phyloP scores from a whole-genome alignment of 2,888 invertebrate species.

The Prenolepis imparis region DNA sequence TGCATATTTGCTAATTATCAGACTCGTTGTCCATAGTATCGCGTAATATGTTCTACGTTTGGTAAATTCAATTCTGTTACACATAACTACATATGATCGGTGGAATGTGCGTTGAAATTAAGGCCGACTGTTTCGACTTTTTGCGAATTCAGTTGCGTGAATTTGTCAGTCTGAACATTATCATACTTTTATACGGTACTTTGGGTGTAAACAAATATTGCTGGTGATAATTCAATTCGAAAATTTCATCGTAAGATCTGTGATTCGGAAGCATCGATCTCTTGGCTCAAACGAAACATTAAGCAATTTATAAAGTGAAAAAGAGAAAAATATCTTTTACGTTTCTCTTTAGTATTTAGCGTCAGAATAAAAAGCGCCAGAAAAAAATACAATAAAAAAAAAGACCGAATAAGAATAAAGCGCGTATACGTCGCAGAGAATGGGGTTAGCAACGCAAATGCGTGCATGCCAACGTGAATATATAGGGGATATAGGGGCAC shows the following conservation, averaged over 20 bases:
- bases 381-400: conserved; percentile 53
- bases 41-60: conserved; percentile 50
- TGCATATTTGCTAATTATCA: conserved; percentile 74
- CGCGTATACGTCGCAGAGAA: conserved; percentile 65
- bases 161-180: background rate
- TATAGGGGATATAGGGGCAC: conserved; percentile 28
- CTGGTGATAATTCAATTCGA: background rate
- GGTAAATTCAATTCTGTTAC: conserved; percentile 57
- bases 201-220: background rate
- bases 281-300: conserved; percentile 62
- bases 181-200: background rate
- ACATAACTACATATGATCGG: conserved; percentile 42
- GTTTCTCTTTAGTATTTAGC: conserved; percentile 68
- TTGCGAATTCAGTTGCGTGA: background rate
- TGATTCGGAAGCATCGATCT: conserved; percentile 7
- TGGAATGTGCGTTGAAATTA: conserved; percentile 25
- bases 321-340: conserved; percentile 59
- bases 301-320: conserved; percentile 62
- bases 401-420: conserved; percentile 64
- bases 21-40: conserved; percentile 44
- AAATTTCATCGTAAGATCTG: background rate
- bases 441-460: conserved; percentile 70
- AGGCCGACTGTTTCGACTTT: conserved; percentile 20
- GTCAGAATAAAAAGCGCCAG: conserved; percentile 58
- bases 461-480: conserved; percentile 51